Base-by-base conservation (phyloP, 2,888 invertebrate genomes). In the Epirrhoe tristata region DNA sequence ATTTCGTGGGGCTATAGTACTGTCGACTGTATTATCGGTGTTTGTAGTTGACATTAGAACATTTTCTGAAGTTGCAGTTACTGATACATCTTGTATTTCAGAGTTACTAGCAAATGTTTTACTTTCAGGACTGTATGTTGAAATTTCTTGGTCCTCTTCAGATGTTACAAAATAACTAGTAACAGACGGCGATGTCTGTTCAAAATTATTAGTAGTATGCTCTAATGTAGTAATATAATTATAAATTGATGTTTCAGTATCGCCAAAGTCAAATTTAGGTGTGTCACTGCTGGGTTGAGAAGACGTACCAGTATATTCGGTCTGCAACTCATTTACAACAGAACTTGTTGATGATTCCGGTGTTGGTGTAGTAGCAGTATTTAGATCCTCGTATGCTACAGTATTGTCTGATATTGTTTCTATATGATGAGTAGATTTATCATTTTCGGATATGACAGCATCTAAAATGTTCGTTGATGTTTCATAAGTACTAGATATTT, bases 321-420 rank as follows among this genome's bases (percentile, higher is more conserved):
- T 14, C 12, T 59, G 48, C 39, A 24, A 58, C 36, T 36, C 4
- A 53, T 6, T 58, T 39, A 12, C 14, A 52, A n/a, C 39, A 53
- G 1, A 24, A 53, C 10, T 14, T 12, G 53, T 53, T 31, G 17
- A 16, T 6, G 14, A 12, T 14, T 14, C 16, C 14, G 14, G 14
- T 48, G 12, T 16, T 12, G 16, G 16, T 14, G 48, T 16, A 7
- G 48, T 48, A 48, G 16, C n/a, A 14, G 32, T 46, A 32, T 31
- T 7, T 12, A 16, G 6, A 48, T 48, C 48, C 34, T n/a, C 34
- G 34, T 34, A 12, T 12, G 36, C 36, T 50, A 58, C 16, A 43
- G 39, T 43, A 32, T 3, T 53, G 8, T 43, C 52, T 60, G 43
- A 6, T 16, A 16, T 48, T 14, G 14, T 48, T 48, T 14, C 48